phyloP scores from a whole-genome alignment of 2,113 vertebrate genomes.

The Greenwoodochromis staneri region DNA sequence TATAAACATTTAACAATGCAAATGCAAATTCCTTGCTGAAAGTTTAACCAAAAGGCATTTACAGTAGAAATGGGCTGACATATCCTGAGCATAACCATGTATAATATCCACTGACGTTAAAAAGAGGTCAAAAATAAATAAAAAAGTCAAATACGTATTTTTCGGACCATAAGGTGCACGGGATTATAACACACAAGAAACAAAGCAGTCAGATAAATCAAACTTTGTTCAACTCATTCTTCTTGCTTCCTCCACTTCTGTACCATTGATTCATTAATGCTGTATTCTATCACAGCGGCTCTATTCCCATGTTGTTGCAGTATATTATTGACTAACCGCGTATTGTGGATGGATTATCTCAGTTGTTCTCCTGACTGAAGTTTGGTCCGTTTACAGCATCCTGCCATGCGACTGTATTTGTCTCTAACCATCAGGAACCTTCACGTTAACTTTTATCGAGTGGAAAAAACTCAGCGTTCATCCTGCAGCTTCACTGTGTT shows the following conservation, averaged over 20 bases:
- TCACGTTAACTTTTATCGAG: too few species aligned
- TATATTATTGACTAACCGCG: rapidly evolving
- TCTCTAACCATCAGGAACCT: rapidly evolving
- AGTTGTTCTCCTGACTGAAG: too few species aligned
- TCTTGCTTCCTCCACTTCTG: too few species aligned
- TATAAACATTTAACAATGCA: rapidly evolving
- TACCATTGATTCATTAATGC: too few species aligned
- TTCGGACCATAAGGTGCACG: rapidly evolving
- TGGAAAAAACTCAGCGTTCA: too few species aligned
- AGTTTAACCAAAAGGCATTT: neutral
- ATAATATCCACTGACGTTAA: neutral
- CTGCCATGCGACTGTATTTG: rapidly evolving
- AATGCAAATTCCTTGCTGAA: neutral
- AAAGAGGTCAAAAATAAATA: neutral
- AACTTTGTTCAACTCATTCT: rapidly evolving
- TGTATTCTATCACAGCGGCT: too few species aligned
- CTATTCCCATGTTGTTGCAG: rapidly evolving
- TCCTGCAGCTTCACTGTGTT: too few species aligned
- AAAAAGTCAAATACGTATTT: neutral
- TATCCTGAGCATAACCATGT: neutral
- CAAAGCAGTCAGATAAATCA: neutral
- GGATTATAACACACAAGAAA: rapidly evolving
- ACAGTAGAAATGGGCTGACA: rapidly evolving
- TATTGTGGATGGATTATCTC: too few species aligned
- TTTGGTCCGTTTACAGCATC: too few species aligned